Evolutionary conservation across 2,113 vertebrate genomes (phyloP).

Genomic region (Aplodontia rufa): DNA sequence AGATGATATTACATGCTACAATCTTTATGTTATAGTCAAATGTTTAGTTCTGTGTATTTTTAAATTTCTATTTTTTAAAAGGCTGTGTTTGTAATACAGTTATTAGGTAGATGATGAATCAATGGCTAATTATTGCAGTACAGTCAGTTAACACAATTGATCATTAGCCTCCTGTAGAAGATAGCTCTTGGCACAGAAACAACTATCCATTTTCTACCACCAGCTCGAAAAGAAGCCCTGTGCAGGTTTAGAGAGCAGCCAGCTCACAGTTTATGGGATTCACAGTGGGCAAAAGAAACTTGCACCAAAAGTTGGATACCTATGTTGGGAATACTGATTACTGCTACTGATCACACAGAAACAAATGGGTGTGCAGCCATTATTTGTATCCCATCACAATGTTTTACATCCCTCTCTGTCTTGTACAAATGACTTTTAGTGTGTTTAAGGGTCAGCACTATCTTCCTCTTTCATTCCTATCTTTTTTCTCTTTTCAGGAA

Average conservation of each 20-base stretch:
- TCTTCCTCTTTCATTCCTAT: background rate
- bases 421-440: background rate
- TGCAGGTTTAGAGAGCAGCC: no score
- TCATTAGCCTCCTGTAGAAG: background rate
- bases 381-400: background rate
- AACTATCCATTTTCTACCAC: background rate
- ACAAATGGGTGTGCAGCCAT: background rate
- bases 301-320: no score
- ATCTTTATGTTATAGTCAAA: background rate
- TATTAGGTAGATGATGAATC: background rate
- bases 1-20: background rate
- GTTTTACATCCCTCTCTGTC: background rate
- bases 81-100: background rate
- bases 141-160: background rate
- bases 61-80: background rate
- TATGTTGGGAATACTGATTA: background rate
- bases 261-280: background rate
- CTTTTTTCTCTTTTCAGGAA: background rate
- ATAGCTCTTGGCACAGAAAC: background rate
- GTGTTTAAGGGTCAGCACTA: no score
- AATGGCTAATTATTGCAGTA: background rate
- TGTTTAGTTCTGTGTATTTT: background rate
- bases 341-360: background rate
- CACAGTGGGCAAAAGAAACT: accelerated
- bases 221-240: no score